Conservation (phyloP, 2,888 invertebrate genomes). For the Anoplius nigerrimus region DNA sequence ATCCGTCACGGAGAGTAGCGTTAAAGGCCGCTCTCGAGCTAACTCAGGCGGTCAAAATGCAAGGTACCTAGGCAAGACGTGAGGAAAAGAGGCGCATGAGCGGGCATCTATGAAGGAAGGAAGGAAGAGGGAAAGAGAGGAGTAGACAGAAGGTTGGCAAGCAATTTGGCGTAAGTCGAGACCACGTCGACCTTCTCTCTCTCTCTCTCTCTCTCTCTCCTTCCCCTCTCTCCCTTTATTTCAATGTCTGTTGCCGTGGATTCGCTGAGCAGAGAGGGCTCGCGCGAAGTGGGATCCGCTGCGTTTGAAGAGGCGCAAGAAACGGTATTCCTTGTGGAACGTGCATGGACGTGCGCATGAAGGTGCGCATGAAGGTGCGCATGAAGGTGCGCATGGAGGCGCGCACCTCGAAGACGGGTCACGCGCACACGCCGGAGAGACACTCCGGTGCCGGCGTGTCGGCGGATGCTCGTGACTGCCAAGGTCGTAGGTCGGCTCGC, state of each 20-base stretch:
- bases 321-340: slow-evolving; percentile 25
- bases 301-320: slow-evolving; percentile 16
- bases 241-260: slow-evolving; percentile 3
- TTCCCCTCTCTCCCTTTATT: too few relatives aligned
- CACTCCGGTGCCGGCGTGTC: slow-evolving; percentile 17
- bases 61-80: neutral
- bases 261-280: slow-evolving; percentile 3
- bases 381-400: neutral
- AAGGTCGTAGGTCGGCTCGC: slow-evolving; percentile 69
- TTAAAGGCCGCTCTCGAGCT: too few relatives aligned
- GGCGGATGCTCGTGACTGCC: slow-evolving; percentile 63
- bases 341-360: neutral
- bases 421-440: slow-evolving; percentile 3
- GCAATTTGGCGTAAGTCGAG: slow-evolving; percentile 9
- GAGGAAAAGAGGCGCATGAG: neutral
- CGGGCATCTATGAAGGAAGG: neutral
- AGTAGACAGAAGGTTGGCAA: neutral
- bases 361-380: too few relatives aligned
- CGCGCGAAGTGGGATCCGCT: neutral
- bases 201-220: neutral
- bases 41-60: neutral
- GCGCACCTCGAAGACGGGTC: too few relatives aligned
- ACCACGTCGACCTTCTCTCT: neutral
- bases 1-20: too few relatives aligned
- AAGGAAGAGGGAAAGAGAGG: neutral